These are phyloP conservation scores for Hyposoter dolosus DNA, from an alignment of 2,888 invertebrate genomes.

Conservation along the genomic window DNA sequence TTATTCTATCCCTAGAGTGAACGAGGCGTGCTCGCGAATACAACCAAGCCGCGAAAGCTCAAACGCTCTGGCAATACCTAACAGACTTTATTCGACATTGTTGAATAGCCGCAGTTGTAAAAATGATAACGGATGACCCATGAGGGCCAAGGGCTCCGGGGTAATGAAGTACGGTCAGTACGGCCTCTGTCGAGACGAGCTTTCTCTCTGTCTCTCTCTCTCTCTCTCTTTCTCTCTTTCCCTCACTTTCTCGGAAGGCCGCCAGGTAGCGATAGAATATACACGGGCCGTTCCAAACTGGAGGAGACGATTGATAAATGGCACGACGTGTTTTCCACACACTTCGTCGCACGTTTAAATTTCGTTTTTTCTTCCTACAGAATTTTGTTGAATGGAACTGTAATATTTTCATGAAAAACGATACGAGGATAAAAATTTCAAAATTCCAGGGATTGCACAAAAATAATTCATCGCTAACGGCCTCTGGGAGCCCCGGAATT, in stretches of 20 bases:
- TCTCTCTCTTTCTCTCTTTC: not conserved
- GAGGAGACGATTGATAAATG: not conserved
- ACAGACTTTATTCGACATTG: slow-evolving; percentile 85
- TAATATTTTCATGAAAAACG: not conserved
- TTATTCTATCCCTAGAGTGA: slow-evolving; percentile 58
- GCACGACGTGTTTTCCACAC: not conserved
- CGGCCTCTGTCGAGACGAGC: slow-evolving; percentile 55
- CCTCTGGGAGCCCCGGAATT: too few relatives aligned
- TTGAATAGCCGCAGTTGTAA: slow-evolving; percentile 85
- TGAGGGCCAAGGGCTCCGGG: slow-evolving; percentile 81
- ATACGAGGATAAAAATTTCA: not conserved
- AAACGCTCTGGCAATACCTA: slow-evolving; percentile 80
- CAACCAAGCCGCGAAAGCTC: slow-evolving; percentile 54
- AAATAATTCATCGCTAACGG: too few relatives aligned
- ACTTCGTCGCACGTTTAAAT: not conserved
- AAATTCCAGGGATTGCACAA: not conserved
- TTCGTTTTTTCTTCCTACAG: not conserved
- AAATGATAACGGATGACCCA: slow-evolving; percentile 85
- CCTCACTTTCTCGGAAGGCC: slow-evolving; percentile 41
- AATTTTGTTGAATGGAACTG: not conserved
- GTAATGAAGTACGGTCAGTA: slow-evolving; percentile 85
- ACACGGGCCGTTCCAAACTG: slow-evolving; percentile 9
- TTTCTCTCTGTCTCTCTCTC: not conserved
- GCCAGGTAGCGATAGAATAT: slow-evolving; percentile 24
- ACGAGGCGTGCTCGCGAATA: slow-evolving; percentile 18